Evolutionary conservation across 2,113 vertebrate genomes (phyloP), one percentile per base, ranked within the genome.

Genomic region (Prochilodus magdalenae): DNA sequence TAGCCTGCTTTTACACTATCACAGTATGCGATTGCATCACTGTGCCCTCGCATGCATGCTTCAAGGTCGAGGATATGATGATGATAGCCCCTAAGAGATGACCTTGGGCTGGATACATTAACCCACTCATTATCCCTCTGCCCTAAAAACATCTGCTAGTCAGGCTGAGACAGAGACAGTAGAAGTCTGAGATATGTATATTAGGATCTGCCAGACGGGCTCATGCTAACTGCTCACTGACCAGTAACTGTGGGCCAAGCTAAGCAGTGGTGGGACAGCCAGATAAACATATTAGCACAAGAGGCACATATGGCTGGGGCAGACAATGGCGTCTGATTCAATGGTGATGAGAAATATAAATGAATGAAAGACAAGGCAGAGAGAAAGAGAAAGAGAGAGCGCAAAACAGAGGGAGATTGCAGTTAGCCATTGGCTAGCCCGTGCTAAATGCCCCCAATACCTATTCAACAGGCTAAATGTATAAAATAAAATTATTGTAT

Each of bases 341-440:
- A 67, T 24, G 30, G 26, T 69, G 51, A 74, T 57, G 49, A 66
- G 47, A 60, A 20, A 18, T 70, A 74, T 16, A 80, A 51, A 70
- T 55, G 70, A 30, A 33, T 60, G 40, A 73, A 75, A 69, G 66
- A 36, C 13, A 13, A 83, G 73, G 67, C 13, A 70, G n/a, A 82
- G 44, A 82, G 62, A 55, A 83, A 82, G 71, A 75, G 73, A 82
- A 60, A 30, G 70, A 81, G 81, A 84, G 36, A 72, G 44, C 63
- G 80, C 60, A 33, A 70, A 26, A 86, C 49, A 75, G 65, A 80
- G 55, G 69, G 80, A 77, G 83, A 57, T 44, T 44, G 40, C 8
- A 8, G 40, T 44, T 44, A 44, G 40, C 40, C 40, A 44, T 44
- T 44, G 40, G 40, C 40, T 10, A 44, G 40, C 40, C 40, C 5